Evolutionary conservation across 1,140 invertebrate genomes (phyloP), one percentile per base, ranked within the genome.

Genomic region (Colletes gigas): DNA sequence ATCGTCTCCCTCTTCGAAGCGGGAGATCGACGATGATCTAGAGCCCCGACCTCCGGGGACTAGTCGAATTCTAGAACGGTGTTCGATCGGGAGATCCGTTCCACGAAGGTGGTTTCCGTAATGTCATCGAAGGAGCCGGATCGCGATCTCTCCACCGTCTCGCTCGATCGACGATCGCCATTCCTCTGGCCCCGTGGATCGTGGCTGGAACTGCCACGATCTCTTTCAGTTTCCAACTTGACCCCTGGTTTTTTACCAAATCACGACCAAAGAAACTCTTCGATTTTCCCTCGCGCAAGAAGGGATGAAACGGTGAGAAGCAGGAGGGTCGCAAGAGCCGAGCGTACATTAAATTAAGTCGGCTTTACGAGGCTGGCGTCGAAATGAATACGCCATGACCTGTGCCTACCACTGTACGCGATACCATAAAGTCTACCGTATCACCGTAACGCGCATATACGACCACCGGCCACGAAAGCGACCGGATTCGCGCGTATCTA

Each of bases 351-450:
- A 92, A 91, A 92, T 91, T 90, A 92, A 90, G 86, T 87, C 88
- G 76, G 87, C 83, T 92, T 92, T 92, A 92, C 88, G 91, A 91
- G 87, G 74, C 67, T 71, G 81, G 86, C 86, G 89, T 89, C 89
- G 87, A 91, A 91, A 91, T 84, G 90, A 91, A 91, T 90, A 88
- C 82, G 72, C 86, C 81, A 73, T 55, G 81, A 10, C 80, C 76
- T 81, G 85, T 90, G 87, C 86, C 88, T 83, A 85, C 86, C 78
- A 79, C 74, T 82, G 87, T 89, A 87, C 83, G 85, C 89, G 88
- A 90, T 91, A 90, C 83, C 88, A 90, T 91, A 92, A 92, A 91
- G 76, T 84, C 82, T 74, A 73, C 76, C 86, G 84, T 92, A 92
- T 92, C 91, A 89, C 87, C 83, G 87, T 88, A 85, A 89, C 88